These are phyloP conservation scores for Aix galericulata DNA, from an alignment of 2,113 vertebrate genomes.

Conservation along the genomic window DNA sequence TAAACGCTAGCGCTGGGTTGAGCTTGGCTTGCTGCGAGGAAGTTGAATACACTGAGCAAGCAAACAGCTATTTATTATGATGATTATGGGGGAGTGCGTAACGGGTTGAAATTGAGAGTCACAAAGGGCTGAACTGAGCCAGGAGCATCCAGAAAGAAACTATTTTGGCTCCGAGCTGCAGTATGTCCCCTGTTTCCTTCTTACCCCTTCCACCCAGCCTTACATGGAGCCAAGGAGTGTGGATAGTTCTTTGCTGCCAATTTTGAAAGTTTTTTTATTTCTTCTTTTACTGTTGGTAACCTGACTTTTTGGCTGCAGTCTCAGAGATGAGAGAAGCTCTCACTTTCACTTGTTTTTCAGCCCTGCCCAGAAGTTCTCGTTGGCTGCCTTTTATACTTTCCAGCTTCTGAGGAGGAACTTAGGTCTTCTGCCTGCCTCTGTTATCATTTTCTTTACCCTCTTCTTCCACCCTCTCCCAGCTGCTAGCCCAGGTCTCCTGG, in stretches of 20 bases:
- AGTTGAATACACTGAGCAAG: conserved; percentile 35
- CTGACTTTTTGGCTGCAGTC: conserved; percentile 18
- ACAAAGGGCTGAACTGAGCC: conserved; percentile 36
- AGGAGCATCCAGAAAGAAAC: conserved; percentile 27
- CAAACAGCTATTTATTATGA: conserved; percentile 45
- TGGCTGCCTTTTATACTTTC: not conserved
- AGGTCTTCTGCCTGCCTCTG: not conserved
- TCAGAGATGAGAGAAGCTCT: conserved; percentile 40
- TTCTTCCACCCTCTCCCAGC: not conserved
- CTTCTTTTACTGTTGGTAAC: conserved; percentile 8
- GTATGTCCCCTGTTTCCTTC: not conserved
- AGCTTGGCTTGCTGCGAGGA: conserved; percentile 38
- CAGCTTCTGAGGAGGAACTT: conserved; percentile 36
- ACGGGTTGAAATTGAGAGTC: conserved; percentile 39
- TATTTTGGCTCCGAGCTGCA: conserved; percentile 3
- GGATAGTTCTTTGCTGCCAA: conserved; percentile 5
- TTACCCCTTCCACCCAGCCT: conserved; percentile 3
- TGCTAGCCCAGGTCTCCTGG: not conserved
- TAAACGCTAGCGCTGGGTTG: conserved; percentile 19
- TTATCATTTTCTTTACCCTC: not conserved
- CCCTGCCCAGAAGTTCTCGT: not conserved
- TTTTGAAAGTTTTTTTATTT: not conserved
- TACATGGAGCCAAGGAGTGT: not conserved
- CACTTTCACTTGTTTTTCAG: conserved; percentile 42
- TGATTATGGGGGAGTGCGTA: conserved; percentile 14